phyloP scores from a whole-genome alignment of 2,113 vertebrate genomes.

The Neoarius graeffei region DNA sequence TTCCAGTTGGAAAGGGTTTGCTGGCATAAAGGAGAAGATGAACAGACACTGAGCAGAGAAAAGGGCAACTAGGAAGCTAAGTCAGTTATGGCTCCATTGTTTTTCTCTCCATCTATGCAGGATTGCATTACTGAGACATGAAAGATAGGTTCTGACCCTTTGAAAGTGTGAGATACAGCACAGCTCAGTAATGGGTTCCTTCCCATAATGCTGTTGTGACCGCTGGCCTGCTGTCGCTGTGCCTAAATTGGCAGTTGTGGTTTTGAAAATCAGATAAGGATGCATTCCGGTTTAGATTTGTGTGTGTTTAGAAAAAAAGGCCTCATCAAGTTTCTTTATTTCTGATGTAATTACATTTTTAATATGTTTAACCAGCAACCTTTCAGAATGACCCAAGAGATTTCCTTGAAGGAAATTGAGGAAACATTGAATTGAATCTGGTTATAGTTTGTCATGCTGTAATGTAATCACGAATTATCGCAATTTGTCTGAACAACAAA shows the following conservation, averaged over 20 bases:
- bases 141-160: slow-evolving; percentile 46
- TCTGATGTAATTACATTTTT: slow-evolving; percentile 54
- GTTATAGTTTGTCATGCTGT: slow-evolving; percentile 37
- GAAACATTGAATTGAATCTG: slow-evolving; percentile 53
- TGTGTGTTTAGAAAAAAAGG: slow-evolving; percentile 15
- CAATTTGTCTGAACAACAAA: slow-evolving; percentile 46
- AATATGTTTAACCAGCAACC: slow-evolving; percentile 53
- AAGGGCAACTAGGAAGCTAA: slow-evolving; percentile 41
- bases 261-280: slow-evolving; percentile 16
- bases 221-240: slow-evolving; percentile 35
- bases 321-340: slow-evolving; percentile 40
- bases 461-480: slow-evolving; percentile 48
- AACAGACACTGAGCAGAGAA: slow-evolving; percentile 56
- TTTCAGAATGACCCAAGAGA: slow-evolving; percentile 50
- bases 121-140: slow-evolving; percentile 34
- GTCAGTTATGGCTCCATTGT: slow-evolving; percentile 38
- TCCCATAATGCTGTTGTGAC: slow-evolving; percentile 44
- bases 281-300: slow-evolving; percentile 23
- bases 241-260: slow-evolving; percentile 31
- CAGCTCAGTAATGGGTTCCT: slow-evolving; percentile 42
- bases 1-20: slow-evolving; percentile 58
- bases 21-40: slow-evolving; percentile 51
- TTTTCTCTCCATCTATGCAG: slow-evolving; percentile 24
- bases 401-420: slow-evolving; percentile 44
- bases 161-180: slow-evolving; percentile 39